Base-by-base conservation (phyloP, 2,797 vertebrate genomes). In the Florisuga fusca region DNA sequence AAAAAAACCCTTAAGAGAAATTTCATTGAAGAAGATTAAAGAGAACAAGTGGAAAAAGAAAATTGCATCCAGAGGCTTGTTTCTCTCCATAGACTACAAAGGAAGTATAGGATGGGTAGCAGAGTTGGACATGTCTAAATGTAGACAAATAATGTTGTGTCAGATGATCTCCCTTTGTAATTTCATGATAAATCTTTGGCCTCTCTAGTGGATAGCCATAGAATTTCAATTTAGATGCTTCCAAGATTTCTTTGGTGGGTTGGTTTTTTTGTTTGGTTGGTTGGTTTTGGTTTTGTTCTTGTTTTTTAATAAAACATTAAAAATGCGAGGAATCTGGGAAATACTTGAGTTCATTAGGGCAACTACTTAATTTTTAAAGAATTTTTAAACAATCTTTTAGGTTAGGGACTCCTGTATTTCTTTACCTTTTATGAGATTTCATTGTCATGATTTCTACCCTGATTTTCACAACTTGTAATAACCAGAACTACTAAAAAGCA, bases 1-100 rank as follows among this genome's bases (percentile, higher is more conserved):
- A 84, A 84, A 93, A 93, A 84, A 89, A 6, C 43, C 38, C 81
- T 93, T 89, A 43, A 76, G 92, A 95, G 81, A 89, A 94, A 87
- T 55, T 92, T 59, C 25, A 34, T 22, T 87, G 51, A 82, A 68
- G 51, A 68, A 87, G 83, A 89, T 92, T 84, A 94, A 73, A 73
- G 55, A 89, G 71, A 88, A 76, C 58, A 87, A 90, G 67, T 27
- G 13, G 34, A 63, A 67, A 75, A 62, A 76, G 13, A 57, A 87
- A 95, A 89, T 82, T 21, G 23, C n/a, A 48, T 69, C 31, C 61
- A 48, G 9, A 69, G 76, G n/a, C 10, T 15, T 76, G 14, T 87
- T 82, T 84, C 66, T 82, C 80, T 87, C 55, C 18, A 23, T 43
- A 34, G 67, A 66, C n/a, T 87, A 54, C 15, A 58, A 54, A 76